Conservation (phyloP, 2,888 invertebrate genomes). For the Junonia oenone region DNA sequence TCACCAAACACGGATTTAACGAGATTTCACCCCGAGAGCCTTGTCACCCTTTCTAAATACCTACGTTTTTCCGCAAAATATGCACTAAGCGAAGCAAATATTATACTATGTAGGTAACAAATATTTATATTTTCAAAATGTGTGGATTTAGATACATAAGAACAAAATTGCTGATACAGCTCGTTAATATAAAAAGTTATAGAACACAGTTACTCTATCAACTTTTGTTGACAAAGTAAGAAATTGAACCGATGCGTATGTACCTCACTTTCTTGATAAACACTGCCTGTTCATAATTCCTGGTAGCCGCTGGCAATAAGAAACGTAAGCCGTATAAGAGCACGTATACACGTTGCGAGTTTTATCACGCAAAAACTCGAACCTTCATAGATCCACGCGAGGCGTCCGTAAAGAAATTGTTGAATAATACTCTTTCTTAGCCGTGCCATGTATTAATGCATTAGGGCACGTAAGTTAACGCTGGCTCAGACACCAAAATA, state of each 20-base stretch:
- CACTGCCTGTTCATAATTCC: slow-evolving; percentile 31
- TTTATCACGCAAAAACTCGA: slow-evolving; percentile 21
- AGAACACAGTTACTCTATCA: background rate
- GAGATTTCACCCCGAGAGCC: too few species aligned
- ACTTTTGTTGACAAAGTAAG: slow-evolving; percentile 3
- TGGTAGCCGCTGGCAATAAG: slow-evolving; percentile 26
- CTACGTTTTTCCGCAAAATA: too few species aligned
- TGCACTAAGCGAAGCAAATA: too few species aligned
- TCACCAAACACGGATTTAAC: too few species aligned
- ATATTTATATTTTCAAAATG: too few species aligned
- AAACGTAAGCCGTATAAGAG: slow-evolving; percentile 28
- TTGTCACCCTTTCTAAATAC: too few species aligned
- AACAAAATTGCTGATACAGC: background rate
- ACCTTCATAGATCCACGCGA: slow-evolving; percentile 15
- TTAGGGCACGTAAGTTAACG: background rate
- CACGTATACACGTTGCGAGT: slow-evolving; percentile 19
- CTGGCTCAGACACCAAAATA: background rate
- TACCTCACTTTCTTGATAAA: slow-evolving; percentile 28
- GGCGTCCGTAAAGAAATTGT: slow-evolving; percentile 2
- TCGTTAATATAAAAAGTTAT: background rate
- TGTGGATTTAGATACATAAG: too few species aligned
- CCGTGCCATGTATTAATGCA: slow-evolving; percentile 3
- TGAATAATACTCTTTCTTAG: background rate
- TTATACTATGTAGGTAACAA: too few species aligned
- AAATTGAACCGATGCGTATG: slow-evolving; percentile 15